Conservation (phyloP, 37 sponge, comb jelly and placozoan genomes). For the Halisarca cf. caerulea region DNA sequence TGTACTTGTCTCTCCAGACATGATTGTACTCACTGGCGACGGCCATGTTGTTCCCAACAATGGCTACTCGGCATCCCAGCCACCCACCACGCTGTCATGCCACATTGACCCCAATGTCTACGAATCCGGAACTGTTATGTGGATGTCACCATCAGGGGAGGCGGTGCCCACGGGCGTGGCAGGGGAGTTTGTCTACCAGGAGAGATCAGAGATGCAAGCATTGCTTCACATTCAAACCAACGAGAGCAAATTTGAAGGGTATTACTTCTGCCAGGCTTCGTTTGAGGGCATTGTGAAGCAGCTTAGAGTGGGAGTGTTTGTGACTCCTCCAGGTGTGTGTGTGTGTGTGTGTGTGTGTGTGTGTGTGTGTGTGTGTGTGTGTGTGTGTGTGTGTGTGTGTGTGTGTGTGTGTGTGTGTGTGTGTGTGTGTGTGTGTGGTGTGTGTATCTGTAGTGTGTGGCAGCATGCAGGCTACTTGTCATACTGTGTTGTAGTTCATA, state of each 20-base stretch:
- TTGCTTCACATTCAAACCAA: not conserved
- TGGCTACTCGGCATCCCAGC: not conserved
- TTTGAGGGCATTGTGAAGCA: slow-evolving; percentile 1
- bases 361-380: not conserved
- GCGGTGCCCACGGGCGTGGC: not conserved
- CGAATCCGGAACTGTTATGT: not conserved
- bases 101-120: not conserved
- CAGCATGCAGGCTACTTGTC: too few species aligned
- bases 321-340: slow-evolving; percentile 23
- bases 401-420: slow-evolving; percentile 19
- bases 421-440: slow-evolving; percentile 17
- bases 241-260: not conserved
- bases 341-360: slow-evolving; percentile 17
- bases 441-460: too few species aligned
- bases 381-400: slow-evolving; percentile 23
- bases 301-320: slow-evolving; percentile 12
- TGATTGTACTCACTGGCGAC: not conserved
- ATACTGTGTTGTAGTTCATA: too few species aligned
- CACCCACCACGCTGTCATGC: slow-evolving; percentile 2
- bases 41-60: not conserved
- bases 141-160: not conserved
- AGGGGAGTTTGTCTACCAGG: slow-evolving; percentile 11
- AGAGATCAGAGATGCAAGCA: not conserved
- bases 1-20: slow-evolving; percentile 14
- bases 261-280: slow-evolving; percentile 1